Conservation (phyloP, 2,113 vertebrate genomes). For the Anarhynchus alexandrinus region DNA sequence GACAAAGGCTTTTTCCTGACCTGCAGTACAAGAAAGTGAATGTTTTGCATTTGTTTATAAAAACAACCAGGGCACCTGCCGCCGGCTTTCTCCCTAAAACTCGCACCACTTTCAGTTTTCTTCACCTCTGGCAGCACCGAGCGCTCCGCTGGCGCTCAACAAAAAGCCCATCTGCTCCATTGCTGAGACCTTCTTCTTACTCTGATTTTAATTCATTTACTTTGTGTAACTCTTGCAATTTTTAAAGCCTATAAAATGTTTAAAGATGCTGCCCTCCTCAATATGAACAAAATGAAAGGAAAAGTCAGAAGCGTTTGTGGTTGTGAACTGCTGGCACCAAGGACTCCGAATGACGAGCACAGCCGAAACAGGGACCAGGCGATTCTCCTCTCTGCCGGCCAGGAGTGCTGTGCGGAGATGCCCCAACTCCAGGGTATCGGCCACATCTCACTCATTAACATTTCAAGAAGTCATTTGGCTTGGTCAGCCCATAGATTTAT, state of each 20-base stretch:
- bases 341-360: accelerated
- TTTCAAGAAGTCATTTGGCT: conserved; percentile 4
- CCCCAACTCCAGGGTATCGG: background rate
- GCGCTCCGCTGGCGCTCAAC: background rate
- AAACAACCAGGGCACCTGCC: background rate
- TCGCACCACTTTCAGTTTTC: background rate
- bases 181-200: background rate
- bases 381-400: background rate
- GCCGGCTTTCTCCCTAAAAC: background rate
- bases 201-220: background rate
- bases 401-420: background rate
- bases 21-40: background rate
- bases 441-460: background rate
- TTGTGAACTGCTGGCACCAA: background rate
- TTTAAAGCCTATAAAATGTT: background rate
- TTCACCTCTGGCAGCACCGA: background rate
- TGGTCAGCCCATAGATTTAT: background rate
- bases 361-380: background rate
- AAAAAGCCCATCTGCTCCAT: background rate
- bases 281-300: background rate
- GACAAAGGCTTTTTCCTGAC: background rate
- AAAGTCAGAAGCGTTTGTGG: background rate
- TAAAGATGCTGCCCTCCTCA: background rate
- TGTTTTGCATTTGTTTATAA: background rate
- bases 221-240: background rate